Percentiles rank a stretch among this genome's conserved stretches.
Conservation (phyloP, 2,888 invertebrate genomes). For the Tipula unca region DNA sequence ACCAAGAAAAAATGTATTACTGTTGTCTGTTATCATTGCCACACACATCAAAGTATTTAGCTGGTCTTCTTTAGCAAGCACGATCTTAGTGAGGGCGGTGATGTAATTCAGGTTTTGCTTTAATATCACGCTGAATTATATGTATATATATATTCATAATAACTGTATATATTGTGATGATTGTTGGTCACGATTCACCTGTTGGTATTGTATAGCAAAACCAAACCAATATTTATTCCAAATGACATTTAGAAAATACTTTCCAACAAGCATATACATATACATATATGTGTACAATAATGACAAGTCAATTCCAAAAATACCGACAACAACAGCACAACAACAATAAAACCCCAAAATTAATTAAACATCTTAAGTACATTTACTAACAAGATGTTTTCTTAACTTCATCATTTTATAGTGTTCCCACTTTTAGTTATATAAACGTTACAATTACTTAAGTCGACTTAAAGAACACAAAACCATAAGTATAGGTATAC, state of each 20-base stretch:
- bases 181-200: neutral
- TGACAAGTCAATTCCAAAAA: neutral
- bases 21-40: too few relatives aligned
- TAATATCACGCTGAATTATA: too few relatives aligned
- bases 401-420: neutral
- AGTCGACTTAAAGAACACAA: neutral
- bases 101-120: too few relatives aligned
- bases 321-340: neutral
- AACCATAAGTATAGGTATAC: neutral
- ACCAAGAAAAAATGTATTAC: too few relatives aligned
- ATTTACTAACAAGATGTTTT: slow-evolving; percentile 14
- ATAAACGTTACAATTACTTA: neutral
- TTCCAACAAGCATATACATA: neutral
- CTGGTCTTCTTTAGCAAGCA: too few relatives aligned
- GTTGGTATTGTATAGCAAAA: neutral
- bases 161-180: neutral
- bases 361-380: neutral
- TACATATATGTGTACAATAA: neutral
- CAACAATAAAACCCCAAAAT: neutral
- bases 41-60: too few relatives aligned
- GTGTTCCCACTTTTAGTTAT: neutral
- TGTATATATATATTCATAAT: too few relatives aligned
- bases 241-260: neutral
- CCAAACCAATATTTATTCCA: neutral
- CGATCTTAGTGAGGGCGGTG: too few relatives aligned